Evolutionary conservation across 1,140 invertebrate genomes (phyloP).

Genomic region (Magallana angulata): DNA sequence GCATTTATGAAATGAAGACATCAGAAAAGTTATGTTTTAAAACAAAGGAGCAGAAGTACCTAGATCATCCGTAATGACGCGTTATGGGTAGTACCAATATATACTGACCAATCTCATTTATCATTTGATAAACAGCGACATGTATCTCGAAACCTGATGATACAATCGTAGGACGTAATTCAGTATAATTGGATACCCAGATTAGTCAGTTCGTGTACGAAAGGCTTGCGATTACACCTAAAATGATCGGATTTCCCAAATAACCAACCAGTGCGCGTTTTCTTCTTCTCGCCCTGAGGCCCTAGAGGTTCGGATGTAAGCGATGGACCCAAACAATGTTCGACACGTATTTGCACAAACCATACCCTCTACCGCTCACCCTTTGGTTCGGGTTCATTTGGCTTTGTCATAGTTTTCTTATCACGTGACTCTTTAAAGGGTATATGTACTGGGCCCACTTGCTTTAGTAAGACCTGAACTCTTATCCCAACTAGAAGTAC

Average conservation of each 20-base stretch:
- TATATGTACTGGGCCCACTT: constrained; percentile 13
- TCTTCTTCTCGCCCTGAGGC: not conserved
- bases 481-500: constrained; percentile 18
- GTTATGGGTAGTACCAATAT: too few relatives aligned
- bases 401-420: not conserved
- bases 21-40: too few relatives aligned
- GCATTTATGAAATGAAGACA: too few relatives aligned
- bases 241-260: not conserved
- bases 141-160: constrained; percentile 6
- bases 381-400: not conserved
- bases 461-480: constrained; percentile 14
- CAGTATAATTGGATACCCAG: constrained; percentile 2
- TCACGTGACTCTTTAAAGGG: constrained; percentile 18
- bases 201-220: constrained; percentile 29
- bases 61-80: too few relatives aligned
- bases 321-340: constrained; percentile 6
- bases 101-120: not conserved
- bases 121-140: not conserved
- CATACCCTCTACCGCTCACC: not conserved
- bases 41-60: too few relatives aligned
- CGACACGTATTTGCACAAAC: constrained; percentile 15
- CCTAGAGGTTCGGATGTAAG: not conserved
- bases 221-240: not conserved
- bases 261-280: constrained; percentile 8
- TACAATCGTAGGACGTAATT: not conserved